Base-by-base conservation (phyloP, 2,888 invertebrate species). In the Epirrhoe tristata region DNA sequence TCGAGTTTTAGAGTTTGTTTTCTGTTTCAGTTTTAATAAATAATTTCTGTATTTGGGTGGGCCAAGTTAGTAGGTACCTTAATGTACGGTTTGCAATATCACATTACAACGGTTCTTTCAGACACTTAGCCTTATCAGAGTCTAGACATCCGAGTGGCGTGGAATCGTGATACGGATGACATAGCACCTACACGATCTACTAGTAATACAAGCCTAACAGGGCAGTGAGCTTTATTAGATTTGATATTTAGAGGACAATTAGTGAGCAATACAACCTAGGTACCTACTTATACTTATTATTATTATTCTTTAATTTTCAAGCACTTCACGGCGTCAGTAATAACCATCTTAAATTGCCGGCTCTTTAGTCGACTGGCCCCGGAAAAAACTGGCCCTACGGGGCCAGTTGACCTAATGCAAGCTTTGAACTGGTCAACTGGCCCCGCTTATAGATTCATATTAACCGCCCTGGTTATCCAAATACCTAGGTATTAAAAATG, bases 91-190 rank as follows among this genome's bases (percentile, higher is more conserved):
- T 36, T 43, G 50, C 17, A 14, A 36, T 58, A 63, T 68, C 59
- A 46, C 39, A 63, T 65, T 63, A 58, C 63, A 39, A 50, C 5
- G 12, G 34, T 56, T 60, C 48, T 66, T 66, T 59, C 54, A 48
- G 59, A 62, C 56, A 16, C 50, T 67, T 48, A 56, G 60, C 53
- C 24, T 69, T 72, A 71, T 71, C 71, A 66, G 46, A 55, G 71
- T 73, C 73, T 74, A 71, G 70, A 68, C 58, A 69, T 67, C 73
- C 63, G 61, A 69, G 74, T 69, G 60, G 71, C 57, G 51, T 66
- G 61, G 57, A 70, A 72, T 70, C 75, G 74, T 69, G 76, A 74
- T 69, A 69, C 67, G 66, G 73, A 74, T 69, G 72, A 74, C 63
- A 17, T 48, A 46, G 16, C 6, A 36, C 5, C 62, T 58, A 66